Percentiles rank a stretch among this genome's conserved stretches.
phyloP scores from a whole-genome alignment of 64 coral and sea anemone genomes.

The Porites lutea region DNA sequence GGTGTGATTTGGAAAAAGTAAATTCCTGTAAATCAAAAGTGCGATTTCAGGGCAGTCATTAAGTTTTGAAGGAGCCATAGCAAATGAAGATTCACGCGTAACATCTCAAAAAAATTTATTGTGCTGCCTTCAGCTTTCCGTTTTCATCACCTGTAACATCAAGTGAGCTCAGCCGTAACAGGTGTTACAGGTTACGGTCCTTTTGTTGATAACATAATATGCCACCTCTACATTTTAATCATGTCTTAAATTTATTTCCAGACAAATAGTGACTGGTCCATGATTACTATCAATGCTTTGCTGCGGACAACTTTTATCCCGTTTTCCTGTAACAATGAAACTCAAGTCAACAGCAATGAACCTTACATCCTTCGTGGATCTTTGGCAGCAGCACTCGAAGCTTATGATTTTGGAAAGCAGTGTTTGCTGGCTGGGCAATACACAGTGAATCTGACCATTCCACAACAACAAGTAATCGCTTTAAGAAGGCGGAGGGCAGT shows the following conservation, averaged over 20 bases:
- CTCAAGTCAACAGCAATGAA: slow-evolving; percentile 51
- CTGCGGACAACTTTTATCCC: slow-evolving; percentile 53
- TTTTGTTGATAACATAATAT: no score
- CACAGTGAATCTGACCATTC: slow-evolving; percentile 44
- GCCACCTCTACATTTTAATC: no score
- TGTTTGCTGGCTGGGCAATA: slow-evolving; percentile 73
- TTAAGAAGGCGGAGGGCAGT: slow-evolving; percentile 1
- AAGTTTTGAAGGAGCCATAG: no score
- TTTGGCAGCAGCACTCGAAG: slow-evolving; percentile 48
- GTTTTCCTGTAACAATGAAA: slow-evolving; percentile 69
- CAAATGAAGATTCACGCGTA: no score
- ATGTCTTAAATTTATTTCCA: slow-evolving; percentile 6
- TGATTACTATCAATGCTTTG: slow-evolving; percentile 58
- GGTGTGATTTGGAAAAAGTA: no score
- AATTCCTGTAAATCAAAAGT: no score
- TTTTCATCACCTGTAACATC: no score
- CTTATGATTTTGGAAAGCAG: slow-evolving; percentile 43
- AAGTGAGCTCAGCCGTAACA: no score
- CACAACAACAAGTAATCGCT: neutral
- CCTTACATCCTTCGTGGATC: slow-evolving; percentile 17
- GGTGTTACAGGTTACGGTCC: no score
- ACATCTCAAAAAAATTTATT: no score
- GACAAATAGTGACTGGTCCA: slow-evolving; percentile 69
- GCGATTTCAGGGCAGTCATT: no score
- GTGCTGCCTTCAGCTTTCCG: no score